Percentiles rank a stretch among this genome's conserved stretches.
phyloP scores from a whole-genome alignment of 2,113 vertebrate species.

The Ictidomys tridecemlineatus region DNA sequence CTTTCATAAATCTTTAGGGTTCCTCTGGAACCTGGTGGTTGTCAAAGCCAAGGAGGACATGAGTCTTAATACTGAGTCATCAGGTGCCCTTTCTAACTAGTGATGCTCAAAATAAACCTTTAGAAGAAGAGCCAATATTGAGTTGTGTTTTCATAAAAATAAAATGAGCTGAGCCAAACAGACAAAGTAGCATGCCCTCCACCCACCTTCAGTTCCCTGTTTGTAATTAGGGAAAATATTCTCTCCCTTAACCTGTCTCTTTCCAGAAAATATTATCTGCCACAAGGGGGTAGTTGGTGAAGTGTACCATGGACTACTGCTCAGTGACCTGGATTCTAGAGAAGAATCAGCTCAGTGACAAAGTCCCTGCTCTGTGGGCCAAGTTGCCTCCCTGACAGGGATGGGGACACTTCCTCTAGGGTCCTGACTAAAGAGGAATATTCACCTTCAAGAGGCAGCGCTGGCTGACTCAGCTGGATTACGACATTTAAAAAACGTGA shows the following conservation, averaged over 20 bases:
- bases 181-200: slow-evolving; percentile 69
- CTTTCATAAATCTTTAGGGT: neutral
- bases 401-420: neutral
- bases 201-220: slow-evolving; percentile 13
- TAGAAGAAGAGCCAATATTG: slow-evolving; percentile 68
- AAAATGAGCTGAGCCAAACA: slow-evolving; percentile 60
- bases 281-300: neutral
- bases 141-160: slow-evolving; percentile 74
- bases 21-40: slow-evolving; percentile 17
- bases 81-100: slow-evolving; percentile 73
- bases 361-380: neutral
- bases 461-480: neutral
- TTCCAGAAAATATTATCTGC: neutral
- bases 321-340: neutral
- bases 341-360: neutral
- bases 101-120: slow-evolving; percentile 70
- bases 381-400: neutral
- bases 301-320: neutral
- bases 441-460: neutral
- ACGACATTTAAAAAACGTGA: neutral
- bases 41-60: slow-evolving; percentile 52
- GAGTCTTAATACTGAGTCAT: slow-evolving; percentile 73
- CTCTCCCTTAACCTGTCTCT: neutral
- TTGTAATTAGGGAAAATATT: slow-evolving; percentile 47
- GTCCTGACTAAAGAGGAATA: neutral